Conservation (phyloP, 2,113 vertebrate genomes). For the Ophiodon elongatus region DNA sequence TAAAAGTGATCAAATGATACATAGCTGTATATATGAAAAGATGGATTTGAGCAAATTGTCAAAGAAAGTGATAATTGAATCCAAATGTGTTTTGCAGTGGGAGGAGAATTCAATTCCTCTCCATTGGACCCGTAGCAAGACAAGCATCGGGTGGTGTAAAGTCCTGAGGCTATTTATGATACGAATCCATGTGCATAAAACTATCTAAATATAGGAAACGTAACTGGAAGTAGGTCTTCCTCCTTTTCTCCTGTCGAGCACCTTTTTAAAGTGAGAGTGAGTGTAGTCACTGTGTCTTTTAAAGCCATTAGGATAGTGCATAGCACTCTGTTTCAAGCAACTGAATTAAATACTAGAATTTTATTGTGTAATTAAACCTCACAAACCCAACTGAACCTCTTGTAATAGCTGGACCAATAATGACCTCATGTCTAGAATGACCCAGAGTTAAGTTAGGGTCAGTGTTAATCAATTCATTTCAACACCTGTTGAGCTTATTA, state of each 20-base stretch:
- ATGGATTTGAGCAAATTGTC: not conserved
- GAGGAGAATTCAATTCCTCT: not conserved
- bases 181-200: not conserved
- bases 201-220: not conserved
- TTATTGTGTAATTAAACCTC: too few species aligned
- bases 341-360: too few species aligned
- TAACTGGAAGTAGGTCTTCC: not conserved
- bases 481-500: not conserved
- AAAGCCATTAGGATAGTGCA: not conserved
- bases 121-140: not conserved
- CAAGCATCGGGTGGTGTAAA: not conserved
- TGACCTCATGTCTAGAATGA: not conserved
- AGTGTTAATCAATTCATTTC: not conserved
- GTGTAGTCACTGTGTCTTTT: not conserved
- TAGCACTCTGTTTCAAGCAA: too few species aligned
- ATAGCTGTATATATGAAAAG: not conserved
- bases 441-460: not conserved
- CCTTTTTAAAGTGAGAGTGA: not conserved
- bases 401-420: not conserved
- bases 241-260: not conserved
- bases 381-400: not conserved
- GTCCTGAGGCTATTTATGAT: not conserved
- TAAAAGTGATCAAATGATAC: not conserved
- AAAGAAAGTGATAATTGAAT: not conserved
- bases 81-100: not conserved